Conservation (phyloP, 2,888 invertebrate genomes). For the Chrysopilus asiliformis region DNA sequence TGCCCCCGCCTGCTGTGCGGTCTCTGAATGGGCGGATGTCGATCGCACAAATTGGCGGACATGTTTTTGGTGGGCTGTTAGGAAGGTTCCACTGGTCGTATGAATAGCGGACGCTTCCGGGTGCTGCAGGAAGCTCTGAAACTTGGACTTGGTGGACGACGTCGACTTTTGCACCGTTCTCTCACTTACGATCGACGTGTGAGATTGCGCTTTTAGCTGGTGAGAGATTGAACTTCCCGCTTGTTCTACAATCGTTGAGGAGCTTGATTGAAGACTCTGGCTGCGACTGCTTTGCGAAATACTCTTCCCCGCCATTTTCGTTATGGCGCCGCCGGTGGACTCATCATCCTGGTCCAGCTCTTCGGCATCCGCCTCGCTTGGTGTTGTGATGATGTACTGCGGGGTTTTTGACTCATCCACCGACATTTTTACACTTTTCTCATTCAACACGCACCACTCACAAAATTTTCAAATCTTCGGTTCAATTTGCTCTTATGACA, state of each 20-base stretch:
- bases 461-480: too few species aligned
- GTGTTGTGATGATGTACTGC: constrained; percentile 33
- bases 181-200: constrained; percentile 30
- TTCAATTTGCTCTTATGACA: too few species aligned
- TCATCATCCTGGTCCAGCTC: constrained; percentile 23
- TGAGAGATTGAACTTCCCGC: constrained; percentile 34
- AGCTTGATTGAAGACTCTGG: constrained; percentile 30
- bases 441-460: too few species aligned
- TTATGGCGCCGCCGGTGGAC: constrained; percentile 5
- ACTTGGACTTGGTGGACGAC: constrained; percentile 25
- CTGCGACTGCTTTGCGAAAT: constrained; percentile 28
- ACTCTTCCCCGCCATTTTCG: constrained; percentile 18
- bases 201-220: constrained; percentile 33
- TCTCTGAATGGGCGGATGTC: constrained; percentile 35
- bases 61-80: constrained; percentile 35
- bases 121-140: constrained; percentile 34
- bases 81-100: constrained; percentile 23
- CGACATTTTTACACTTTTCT: constrained; percentile 15
- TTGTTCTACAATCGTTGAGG: constrained; percentile 23
- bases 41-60: constrained; percentile 36
- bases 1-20: constrained; percentile 19
- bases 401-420: constrained; percentile 24
- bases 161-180: constrained; percentile 26
- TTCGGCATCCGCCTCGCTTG: constrained; percentile 30
- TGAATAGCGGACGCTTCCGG: constrained; percentile 25